Evolutionary conservation across 2,113 vertebrate species (phyloP), one percentile per base, ranked within the genome.

Genomic region (Acrocephalus kingi): DNA sequence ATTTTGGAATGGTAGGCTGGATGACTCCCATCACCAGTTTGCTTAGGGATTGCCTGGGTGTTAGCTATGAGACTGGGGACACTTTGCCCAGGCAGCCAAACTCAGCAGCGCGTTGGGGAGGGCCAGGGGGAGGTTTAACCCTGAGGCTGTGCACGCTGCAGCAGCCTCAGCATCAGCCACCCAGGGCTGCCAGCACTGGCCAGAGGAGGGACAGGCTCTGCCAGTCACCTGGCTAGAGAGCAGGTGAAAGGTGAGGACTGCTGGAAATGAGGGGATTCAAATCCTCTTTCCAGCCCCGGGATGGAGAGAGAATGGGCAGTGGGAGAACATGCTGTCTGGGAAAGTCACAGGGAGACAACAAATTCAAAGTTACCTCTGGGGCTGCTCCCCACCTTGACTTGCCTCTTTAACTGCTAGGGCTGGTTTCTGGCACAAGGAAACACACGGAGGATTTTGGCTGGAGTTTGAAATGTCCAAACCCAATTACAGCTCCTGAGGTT

Each of bases 21-120:
- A 24, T 3, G 10, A 33, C 20, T 30, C 15, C 66, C 23, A 10
- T 9, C 31, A 41, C 7, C 49, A 3, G 0, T 18, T 63, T 1
- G 1, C 30, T 69, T 5, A 22, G 23, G 82, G 25, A 31, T 1
- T 18, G 20, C 8, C 11, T 0, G 19, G 30, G 31, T 20, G 52
- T 24, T 31, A 27, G 5, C 37, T 16, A 4, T 0, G 3, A n/a
- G 30, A 18, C 23, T 12, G 43, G 19, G 13, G 23, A 79, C 54
- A 21, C 63, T 39, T 59, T 3, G 3, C n/a, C 84, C 52, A 30
- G 68, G 39, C 58, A 35, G 55, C 49, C 49, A 24, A 79, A 58
- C 20, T 30, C 2, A 0, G 41, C 48, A 27, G 23, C 0, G 1
- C 4, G 11, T 13, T 66, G 6, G 1, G 72, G 30, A 68, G 27